These are phyloP conservation scores for Tanaodytes sp. DNA, from an alignment of 2,888 invertebrate species.

Conservation along the genomic window DNA sequence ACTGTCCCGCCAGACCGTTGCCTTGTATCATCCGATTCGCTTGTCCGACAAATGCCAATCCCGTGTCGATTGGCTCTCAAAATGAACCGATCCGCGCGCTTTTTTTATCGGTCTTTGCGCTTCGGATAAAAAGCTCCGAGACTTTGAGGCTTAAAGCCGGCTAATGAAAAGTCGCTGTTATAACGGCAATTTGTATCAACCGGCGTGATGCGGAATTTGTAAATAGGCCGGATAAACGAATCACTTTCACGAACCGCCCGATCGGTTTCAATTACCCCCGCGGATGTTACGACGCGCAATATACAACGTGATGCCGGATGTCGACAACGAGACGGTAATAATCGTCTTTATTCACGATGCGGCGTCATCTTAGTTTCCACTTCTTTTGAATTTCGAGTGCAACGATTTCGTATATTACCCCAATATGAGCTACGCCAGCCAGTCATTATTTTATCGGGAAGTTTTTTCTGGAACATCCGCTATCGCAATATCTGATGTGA, in stretches of 20 bases:
- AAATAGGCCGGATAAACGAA: constrained; percentile 36
- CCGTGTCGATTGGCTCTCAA: constrained; percentile 38
- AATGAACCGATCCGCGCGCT: constrained; percentile 11
- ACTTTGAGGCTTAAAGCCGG: too few species aligned
- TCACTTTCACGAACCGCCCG: constrained; percentile 16
- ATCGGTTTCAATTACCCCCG: constrained; percentile 46
- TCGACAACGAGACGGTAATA: constrained; percentile 49
- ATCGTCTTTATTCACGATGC: constrained; percentile 43
- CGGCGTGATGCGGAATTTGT: constrained; percentile 29
- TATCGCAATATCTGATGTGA: constrained; percentile 19
- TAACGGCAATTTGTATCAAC: constrained; percentile 25
- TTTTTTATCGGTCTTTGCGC: constrained; percentile 11
- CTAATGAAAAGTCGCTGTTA: constrained; percentile 29
- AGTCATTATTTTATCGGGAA: constrained; percentile 20
- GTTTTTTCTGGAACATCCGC: not conserved
- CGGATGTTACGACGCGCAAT: constrained; percentile 29
- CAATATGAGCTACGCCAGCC: constrained; percentile 17
- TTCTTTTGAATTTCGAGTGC: constrained; percentile 10
- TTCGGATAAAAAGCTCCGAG: constrained; percentile 12
- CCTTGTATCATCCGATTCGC: constrained; percentile 32
- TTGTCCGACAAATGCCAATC: constrained; percentile 40
- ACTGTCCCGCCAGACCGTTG: constrained; percentile 31
- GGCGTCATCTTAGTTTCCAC: constrained; percentile 36
- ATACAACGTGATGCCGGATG: constrained; percentile 42
- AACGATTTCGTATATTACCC: constrained; percentile 2